Evolutionary conservation across 1,140 invertebrate species (phyloP).

Genomic region (Hypothenemus hampei): DNA sequence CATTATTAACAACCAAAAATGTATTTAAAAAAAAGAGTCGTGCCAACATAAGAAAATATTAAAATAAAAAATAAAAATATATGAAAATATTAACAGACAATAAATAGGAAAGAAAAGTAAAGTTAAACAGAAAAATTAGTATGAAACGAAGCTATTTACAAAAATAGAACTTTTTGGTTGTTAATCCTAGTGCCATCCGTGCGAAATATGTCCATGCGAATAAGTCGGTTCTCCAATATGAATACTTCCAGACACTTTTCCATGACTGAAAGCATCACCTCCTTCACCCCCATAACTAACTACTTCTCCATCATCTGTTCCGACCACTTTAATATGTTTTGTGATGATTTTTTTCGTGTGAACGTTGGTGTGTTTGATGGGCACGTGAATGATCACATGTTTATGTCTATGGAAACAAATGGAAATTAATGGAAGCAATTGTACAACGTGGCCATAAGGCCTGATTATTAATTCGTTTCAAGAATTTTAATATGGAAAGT

Average conservation of each 20-base stretch:
- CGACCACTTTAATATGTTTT: slow-evolving; percentile 15
- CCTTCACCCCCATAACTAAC: slow-evolving; percentile 19
- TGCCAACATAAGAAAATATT: no score
- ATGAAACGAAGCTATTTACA: neutral
- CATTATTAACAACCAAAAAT: no score
- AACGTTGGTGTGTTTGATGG: slow-evolving; percentile 25
- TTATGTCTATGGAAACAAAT: slow-evolving; percentile 23
- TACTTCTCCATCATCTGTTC: slow-evolving; percentile 18
- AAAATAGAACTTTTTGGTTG: slow-evolving; percentile 1
- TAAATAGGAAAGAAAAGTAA: no score
- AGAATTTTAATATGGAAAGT: neutral
- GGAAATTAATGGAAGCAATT: no score
- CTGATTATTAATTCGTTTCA: no score
- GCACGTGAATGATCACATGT: slow-evolving; percentile 22
- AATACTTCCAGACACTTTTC: slow-evolving; percentile 24
- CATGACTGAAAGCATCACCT: slow-evolving; percentile 16
- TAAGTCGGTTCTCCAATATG: slow-evolving; percentile 16
- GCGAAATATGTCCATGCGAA: slow-evolving; percentile 11
- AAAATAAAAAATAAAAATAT: no score
- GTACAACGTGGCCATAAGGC: no score
- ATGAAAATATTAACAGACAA: no score
- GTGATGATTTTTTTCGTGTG: slow-evolving; percentile 27
- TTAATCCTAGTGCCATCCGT: slow-evolving; percentile 14
- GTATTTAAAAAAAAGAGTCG: no score
- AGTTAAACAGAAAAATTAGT: no score